Base-by-base conservation (phyloP, 2,888 invertebrate genomes). In the Deroplatys truncata region DNA sequence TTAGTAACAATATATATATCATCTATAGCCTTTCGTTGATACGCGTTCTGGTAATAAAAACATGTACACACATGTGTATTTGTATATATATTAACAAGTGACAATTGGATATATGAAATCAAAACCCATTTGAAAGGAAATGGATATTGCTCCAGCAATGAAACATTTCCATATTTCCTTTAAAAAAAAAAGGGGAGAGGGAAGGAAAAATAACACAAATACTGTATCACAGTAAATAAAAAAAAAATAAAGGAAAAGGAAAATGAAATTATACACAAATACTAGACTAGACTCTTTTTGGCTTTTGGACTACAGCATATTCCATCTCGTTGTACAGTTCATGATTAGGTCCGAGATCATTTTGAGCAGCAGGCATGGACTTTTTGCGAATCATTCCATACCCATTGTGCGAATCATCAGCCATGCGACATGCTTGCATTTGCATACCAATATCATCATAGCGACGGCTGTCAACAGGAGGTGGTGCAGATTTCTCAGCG, bases 291-390 rank as follows among this genome's bases (percentile, higher is more conserved):
- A 97, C 97, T 94, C 96, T 95, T 95, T 97, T 97, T 92, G 97
- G 96, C 93, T 97, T 97, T 93, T 97, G 97, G 90, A 98, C 96
- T 92, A 97, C 95, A 91, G 97, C 97, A 94, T 98, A 98, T 92
- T 97, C 97, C 91, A 96, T 95, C 89, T 97, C 96, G 92, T 97
- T 97, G 91, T 96, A 96, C 92, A 95, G 95, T 92, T 96, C 96
- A 92, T 97, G 97, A 88, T 88, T 28, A 91, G 91, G 83, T 87
- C 89, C 82, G 84, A 94, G 92, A n/a, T 93, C 94, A 28, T 90
- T 90, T 91, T 94, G 94, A 20, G 94, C 94, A 92, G 95, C 95
- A 5, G 95, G 94, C 0, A 94, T 94, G 1, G 95, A 94, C 91
- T 93, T 94, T 92, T 97, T 97, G 86, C 97, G 94, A 90, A 97